Evolutionary conservation across 2,797 vertebrate species (phyloP), one percentile per base, ranked within the genome.

Genomic region (Myotis findleyi): DNA sequence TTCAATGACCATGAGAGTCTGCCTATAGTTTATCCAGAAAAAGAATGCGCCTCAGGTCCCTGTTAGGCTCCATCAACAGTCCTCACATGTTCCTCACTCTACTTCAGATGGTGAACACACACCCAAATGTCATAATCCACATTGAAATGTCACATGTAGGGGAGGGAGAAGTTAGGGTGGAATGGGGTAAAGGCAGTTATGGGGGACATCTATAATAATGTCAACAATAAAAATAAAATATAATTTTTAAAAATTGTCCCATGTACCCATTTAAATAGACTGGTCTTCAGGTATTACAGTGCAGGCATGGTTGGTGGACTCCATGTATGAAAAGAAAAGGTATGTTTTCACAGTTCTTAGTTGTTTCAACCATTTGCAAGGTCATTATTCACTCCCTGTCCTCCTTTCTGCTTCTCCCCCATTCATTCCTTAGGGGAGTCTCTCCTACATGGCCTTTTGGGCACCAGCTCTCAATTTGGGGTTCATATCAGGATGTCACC

Each of bases 381-480:
- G 17, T 92, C 81, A 53, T 80, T 27, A 69, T 83, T 93, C 27
- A 12, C 47, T 93, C 27, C 38, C 21, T 87, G 14, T 64, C 75
- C 13, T 89, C 33, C n/a, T 92, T 85, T 81, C 57, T 90, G 59
- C 36, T 87, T 72, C 71, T 92, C 75, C 71, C 25, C 27, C 11
- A 55, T 79, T 87, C 18, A 64, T 84, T 84, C 20, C 18, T 71
- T 92, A 47, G 38, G n/a, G 3, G 17, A 36, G 36, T 95, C 38
- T 84, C 55, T 59, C 25, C 72, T 83, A 47, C 38, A 83, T 83
- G 72, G 27, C 8, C 41, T 79, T 95, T 92, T 81, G 86, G 57
- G 53, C 62, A 91, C 21, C 38, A 77, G 64, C 27, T 93, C 23
- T 95, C 77, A 87, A 55, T 94, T 95, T 95, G 84, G 27, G 25